These are phyloP conservation scores for Periplaneta americana DNA, from an alignment of 1,140 invertebrate genomes.

Conservation along the genomic window DNA sequence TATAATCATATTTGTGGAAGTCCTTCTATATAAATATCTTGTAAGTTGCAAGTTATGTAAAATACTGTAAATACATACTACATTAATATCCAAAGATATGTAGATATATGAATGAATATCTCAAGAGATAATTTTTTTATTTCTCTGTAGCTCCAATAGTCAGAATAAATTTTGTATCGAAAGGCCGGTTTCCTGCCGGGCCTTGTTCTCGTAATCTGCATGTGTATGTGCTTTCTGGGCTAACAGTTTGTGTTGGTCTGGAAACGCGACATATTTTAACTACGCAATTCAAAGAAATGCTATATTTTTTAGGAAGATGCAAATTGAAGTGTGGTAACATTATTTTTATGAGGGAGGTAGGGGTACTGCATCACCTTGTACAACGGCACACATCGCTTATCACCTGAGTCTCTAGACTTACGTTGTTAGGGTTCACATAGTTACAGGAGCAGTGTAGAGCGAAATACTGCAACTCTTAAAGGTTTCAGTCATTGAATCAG, in stretches of 20 bases:
- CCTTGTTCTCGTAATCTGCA: neutral
- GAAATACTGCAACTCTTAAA: neutral
- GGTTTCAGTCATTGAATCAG: neutral
- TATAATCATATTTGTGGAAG: neutral
- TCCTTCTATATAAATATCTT: neutral
- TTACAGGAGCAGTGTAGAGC: slow-evolving; percentile 10
- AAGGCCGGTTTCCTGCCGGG: neutral
- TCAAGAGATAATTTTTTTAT: neutral
- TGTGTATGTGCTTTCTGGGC: neutral
- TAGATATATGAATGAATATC: neutral
- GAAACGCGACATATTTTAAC: neutral
- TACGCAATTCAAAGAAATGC: neutral
- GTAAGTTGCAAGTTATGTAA: neutral
- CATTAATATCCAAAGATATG: neutral
- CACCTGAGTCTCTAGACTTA: slow-evolving; percentile 8
- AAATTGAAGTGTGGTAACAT: neutral
- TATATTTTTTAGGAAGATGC: neutral
- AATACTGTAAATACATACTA: neutral
- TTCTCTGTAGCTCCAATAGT: neutral
- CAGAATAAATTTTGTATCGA: neutral
- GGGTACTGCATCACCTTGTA: no score
- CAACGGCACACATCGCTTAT: neutral
- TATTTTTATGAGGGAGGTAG: neutral
- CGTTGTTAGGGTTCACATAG: slow-evolving; percentile 29
- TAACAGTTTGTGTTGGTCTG: neutral